Evolutionary conservation across 2,797 vertebrate species (phyloP), one percentile per base, ranked within the genome.

Genomic region (Eleutherodactylus coqui): DNA sequence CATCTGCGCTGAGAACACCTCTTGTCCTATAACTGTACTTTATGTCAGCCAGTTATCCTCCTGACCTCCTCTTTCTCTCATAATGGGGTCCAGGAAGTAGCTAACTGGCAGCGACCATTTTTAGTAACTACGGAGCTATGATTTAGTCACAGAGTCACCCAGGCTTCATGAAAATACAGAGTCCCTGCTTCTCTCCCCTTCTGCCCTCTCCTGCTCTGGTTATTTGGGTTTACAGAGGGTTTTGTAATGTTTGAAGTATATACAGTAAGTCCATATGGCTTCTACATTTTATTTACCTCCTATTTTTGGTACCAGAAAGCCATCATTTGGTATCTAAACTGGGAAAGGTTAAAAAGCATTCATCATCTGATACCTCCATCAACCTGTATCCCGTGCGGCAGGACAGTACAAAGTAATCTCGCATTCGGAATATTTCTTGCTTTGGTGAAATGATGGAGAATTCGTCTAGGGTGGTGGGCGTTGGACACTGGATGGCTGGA

Each of bases 351-450:
- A 45, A 47, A 13, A 5, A 6, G 9, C 2, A 14, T 13, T 51
- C 91, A 92, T n/a, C n/a, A n/a, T n/a, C n/a, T n/a, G n/a, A n/a
- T 83, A 94, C 95, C 94, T 94, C 89, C 75, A 92, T 51, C 2
- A 95, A 89, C 27, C 92, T 90, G 75, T 95, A 95, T 10, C 95
- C 95, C 47, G 89, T 89, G 87, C 92, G 90, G 88, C 95, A 95
- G 84, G 84, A 91, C 86, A 85, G 92, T 6, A 93, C 75, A 51
- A 94, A 89, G 34, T 94, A 95, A 60, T 95, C 95, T 27, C 91
- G 92, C 86, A 92, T 94, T 24, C 75, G 89, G 87, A 94, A 95
- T 21, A 92, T 32, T 9, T 91, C 82, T 88, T 93, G 93, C 19
- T 11, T 86, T 53, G 93, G 88, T 75, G 89, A 92, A 88, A 95